Percentiles rank a stretch among this genome's conserved stretches.
Evolutionary conservation across 2,888 invertebrate species (phyloP).

Genomic region (Phengaris alcon): DNA sequence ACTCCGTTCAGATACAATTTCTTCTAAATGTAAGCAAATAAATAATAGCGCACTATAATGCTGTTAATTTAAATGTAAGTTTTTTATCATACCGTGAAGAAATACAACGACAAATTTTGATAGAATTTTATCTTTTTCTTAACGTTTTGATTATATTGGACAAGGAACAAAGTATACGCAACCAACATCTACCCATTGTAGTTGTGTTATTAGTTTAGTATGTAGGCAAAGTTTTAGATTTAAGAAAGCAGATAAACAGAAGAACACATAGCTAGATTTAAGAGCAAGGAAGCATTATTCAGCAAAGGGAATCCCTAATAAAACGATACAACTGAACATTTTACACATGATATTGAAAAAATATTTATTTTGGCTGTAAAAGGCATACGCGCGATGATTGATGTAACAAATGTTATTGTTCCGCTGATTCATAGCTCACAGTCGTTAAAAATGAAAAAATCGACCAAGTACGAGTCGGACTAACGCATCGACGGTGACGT

Average conservation of each 20-base stretch:
- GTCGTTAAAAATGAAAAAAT: neutral
- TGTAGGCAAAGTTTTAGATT: neutral
- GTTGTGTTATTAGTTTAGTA: no score
- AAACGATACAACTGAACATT: conserved; percentile 11
- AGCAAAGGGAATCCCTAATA: neutral
- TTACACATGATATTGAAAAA: conserved; percentile 2
- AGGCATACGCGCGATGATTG: conserved; percentile 33
- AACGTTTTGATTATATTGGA: no score
- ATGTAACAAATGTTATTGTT: conserved; percentile 37
- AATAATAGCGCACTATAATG: no score
- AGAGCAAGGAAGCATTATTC: neutral
- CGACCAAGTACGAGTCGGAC: neutral
- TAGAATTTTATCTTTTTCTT: no score
- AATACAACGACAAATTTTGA: no score
- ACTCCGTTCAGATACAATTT: no score
- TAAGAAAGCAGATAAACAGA: neutral
- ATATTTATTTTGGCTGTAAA: conserved; percentile 36
- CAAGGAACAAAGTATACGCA: no score
- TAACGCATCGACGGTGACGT: neutral
- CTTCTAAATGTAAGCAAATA: no score
- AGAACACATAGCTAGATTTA: neutral
- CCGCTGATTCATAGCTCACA: conserved; percentile 50
- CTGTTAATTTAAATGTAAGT: no score
- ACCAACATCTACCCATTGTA: no score
- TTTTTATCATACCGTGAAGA: no score